Conservation (phyloP, 2,113 vertebrate species). For the Chaetura pelagica region DNA sequence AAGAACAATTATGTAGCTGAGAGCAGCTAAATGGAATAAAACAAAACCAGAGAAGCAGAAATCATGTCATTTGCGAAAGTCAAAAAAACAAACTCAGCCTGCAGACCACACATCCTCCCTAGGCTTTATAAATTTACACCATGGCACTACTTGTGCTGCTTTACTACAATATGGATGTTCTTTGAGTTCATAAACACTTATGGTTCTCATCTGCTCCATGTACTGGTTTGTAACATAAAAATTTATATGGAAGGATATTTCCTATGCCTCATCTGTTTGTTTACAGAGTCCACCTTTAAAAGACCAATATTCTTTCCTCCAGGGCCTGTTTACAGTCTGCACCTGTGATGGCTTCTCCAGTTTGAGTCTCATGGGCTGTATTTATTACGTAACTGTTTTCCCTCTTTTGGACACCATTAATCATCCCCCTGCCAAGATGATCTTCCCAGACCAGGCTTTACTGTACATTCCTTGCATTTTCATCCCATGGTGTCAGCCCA, state of each 20-base stretch:
- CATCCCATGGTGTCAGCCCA: slow-evolving; percentile 34
- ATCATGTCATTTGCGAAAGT: slow-evolving; percentile 8
- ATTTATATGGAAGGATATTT: slow-evolving; percentile 16
- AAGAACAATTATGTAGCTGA: slow-evolving; percentile 52
- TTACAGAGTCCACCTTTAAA: slow-evolving; percentile 43
- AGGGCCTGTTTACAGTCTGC: slow-evolving; percentile 34
- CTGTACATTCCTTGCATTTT: slow-evolving; percentile 68
- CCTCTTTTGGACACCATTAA: slow-evolving; percentile 61
- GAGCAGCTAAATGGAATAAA: slow-evolving; percentile 56
- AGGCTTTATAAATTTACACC: slow-evolving; percentile 8
- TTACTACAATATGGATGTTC: background rate
- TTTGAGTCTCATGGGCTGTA: slow-evolving; percentile 53
- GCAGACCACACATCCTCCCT: slow-evolving; percentile 57
- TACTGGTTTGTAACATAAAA: slow-evolving; percentile 9
- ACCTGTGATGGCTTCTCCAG: slow-evolving; percentile 56
- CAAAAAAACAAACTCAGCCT: slow-evolving; percentile 11
- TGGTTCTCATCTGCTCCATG: background rate
- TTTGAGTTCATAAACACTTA: slow-evolving; percentile 20
- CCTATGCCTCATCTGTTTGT: slow-evolving; percentile 36
- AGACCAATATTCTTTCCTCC: slow-evolving; percentile 22
- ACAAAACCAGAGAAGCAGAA: slow-evolving; percentile 19
- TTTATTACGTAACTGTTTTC: slow-evolving; percentile 65
- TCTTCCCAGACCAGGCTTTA: slow-evolving; percentile 63
- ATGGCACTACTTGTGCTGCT: background rate
- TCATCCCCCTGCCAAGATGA: slow-evolving; percentile 49